Percentiles rank a stretch among this genome's conserved stretches.
phyloP scores from a whole-genome alignment of 2,797 vertebrate genomes.

The Sylvia borin region DNA sequence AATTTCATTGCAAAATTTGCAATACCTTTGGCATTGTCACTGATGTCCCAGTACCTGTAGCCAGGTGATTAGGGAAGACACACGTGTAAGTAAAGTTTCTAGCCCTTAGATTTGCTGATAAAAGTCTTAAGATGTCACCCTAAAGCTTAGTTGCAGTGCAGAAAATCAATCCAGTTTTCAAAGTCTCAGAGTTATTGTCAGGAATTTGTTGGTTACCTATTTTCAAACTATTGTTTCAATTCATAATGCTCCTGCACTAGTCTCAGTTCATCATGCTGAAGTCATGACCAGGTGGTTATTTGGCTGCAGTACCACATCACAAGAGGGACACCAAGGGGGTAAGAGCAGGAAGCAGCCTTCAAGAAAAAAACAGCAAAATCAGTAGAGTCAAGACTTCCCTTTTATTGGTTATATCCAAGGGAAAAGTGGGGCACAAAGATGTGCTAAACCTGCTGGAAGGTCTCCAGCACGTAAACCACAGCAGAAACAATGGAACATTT shows the following conservation, averaged over 20 bases:
- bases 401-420: not conserved
- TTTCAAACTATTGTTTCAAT: not conserved
- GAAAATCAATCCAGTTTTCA: not conserved
- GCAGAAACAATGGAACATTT: not conserved
- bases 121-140: not conserved
- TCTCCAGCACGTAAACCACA: not conserved
- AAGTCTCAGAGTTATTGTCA: not conserved
- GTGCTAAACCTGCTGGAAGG: fast-evolving
- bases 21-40: not conserved
- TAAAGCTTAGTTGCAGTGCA: not conserved
- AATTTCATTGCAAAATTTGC: not conserved
- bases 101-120: not conserved
- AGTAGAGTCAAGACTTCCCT: not conserved
- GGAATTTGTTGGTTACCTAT: not conserved
- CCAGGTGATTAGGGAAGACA: not conserved
- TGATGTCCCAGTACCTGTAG: not conserved
- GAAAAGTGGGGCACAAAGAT: not conserved
- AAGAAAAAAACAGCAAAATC: not conserved
- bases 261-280: not conserved
- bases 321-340: not conserved
- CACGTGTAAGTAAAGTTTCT: not conserved
- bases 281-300: not conserved
- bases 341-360: not conserved
- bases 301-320: not conserved
- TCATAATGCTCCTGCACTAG: not conserved